Percentiles rank a stretch among this genome's conserved stretches.
Evolutionary conservation across 2,888 invertebrate species (phyloP).

Genomic region (Flexamia atlantica): DNA sequence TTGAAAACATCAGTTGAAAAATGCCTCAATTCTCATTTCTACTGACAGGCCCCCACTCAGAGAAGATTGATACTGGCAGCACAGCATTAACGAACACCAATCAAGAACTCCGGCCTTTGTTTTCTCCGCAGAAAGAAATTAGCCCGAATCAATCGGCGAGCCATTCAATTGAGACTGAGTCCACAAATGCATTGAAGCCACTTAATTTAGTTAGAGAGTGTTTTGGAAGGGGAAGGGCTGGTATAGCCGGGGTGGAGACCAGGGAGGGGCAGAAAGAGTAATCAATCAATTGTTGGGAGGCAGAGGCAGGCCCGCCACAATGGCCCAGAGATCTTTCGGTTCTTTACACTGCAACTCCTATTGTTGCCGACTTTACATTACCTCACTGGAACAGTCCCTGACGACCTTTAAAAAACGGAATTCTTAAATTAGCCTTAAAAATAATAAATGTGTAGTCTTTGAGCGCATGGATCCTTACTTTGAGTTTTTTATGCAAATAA

Average conservation of each 20-base stretch:
- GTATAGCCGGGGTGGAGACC: neutral
- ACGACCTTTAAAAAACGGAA: too few relatives aligned
- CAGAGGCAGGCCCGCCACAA: constrained; percentile 8
- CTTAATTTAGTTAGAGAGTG: constrained; percentile 43
- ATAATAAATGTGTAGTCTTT: too few relatives aligned
- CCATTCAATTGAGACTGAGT: constrained; percentile 35
- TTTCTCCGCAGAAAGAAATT: neutral
- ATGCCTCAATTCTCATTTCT: too few relatives aligned
- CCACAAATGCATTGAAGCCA: constrained; percentile 37
- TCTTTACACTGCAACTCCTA: neutral
- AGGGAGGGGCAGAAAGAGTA: constrained; percentile 7
- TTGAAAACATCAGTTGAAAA: too few relatives aligned
- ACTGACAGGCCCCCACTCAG: neutral
- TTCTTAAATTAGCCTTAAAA: too few relatives aligned
- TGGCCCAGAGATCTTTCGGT: neutral
- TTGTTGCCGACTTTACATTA: neutral
- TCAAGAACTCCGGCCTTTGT: neutral
- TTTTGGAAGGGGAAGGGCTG: neutral
- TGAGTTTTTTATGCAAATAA: too few relatives aligned
- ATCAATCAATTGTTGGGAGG: constrained; percentile 31
- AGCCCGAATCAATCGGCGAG: neutral
- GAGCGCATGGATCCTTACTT: too few relatives aligned
- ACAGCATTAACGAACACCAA: neutral
- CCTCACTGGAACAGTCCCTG: too few relatives aligned
- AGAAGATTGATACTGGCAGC: neutral